Percentiles rank a stretch among this genome's conserved stretches.
phyloP scores from a whole-genome alignment of 2,888 invertebrate species.

The Cephus runcator region DNA sequence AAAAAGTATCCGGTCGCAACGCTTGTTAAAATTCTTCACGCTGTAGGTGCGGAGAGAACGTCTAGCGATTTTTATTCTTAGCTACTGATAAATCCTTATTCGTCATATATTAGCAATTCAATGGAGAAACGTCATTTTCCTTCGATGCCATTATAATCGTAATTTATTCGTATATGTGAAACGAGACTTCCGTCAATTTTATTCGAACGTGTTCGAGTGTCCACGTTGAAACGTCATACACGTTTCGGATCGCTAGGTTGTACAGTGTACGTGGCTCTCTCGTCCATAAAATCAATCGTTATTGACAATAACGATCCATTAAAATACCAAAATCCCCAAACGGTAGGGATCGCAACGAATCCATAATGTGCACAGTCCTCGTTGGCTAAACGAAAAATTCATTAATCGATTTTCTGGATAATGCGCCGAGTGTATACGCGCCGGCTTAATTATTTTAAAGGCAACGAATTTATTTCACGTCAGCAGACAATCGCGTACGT shows the following conservation, averaged over 20 bases:
- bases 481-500: neutral
- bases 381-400: slow-evolving; percentile 15
- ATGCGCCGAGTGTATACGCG: slow-evolving; percentile 14
- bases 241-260: neutral
- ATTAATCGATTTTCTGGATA: slow-evolving; percentile 18
- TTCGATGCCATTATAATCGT: neutral
- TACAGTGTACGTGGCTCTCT: slow-evolving; percentile 23
- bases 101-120: neutral
- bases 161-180: neutral
- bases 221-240: slow-evolving; percentile 4
- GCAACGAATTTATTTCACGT: slow-evolving; percentile 18
- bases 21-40: slow-evolving; percentile 57
- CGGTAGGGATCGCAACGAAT: slow-evolving; percentile 24
- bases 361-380: slow-evolving; percentile 19
- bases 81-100: neutral
- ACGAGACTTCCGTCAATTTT: neutral
- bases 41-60: slow-evolving; percentile 35
- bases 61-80: neutral
- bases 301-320: slow-evolving; percentile 45
- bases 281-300: slow-evolving; percentile 44
- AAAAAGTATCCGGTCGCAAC: slow-evolving; percentile 40
- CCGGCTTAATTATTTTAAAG: slow-evolving; percentile 27
- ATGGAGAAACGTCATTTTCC: neutral
- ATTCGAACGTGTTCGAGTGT: slow-evolving; percentile 16
- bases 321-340: slow-evolving; percentile 33